Conservation (phyloP, 2,888 invertebrate genomes). For the Exephanes ischioxanthus region DNA sequence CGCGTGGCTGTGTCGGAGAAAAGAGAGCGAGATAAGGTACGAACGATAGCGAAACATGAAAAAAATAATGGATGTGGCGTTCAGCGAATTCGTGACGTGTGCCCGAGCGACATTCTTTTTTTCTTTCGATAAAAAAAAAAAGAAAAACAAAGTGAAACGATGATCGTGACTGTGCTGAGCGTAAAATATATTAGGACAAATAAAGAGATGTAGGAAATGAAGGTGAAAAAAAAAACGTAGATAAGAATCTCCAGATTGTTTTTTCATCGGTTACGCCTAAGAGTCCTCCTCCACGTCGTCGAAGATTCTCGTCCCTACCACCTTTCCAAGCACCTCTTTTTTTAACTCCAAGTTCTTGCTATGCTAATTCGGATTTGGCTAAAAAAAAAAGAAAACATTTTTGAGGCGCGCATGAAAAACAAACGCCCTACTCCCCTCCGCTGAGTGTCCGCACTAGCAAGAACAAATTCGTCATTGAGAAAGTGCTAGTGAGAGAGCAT, state of each 20-base stretch:
- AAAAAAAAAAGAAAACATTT: slow-evolving; percentile 16
- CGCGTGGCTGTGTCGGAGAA: slow-evolving; percentile 22
- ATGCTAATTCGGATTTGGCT: not conserved
- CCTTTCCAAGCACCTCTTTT: not conserved
- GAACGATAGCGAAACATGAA: slow-evolving; percentile 7
- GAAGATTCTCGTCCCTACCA: slow-evolving; percentile 17
- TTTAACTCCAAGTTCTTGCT: slow-evolving; percentile 1
- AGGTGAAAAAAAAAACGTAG: not conserved
- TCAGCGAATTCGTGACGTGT: slow-evolving; percentile 28
- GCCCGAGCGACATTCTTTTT: slow-evolving; percentile 6
- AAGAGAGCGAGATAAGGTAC: not conserved
- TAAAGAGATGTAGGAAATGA: not conserved
- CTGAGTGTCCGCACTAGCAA: slow-evolving; percentile 21
- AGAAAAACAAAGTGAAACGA: slow-evolving; percentile 5
- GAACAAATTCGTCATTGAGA: slow-evolving; percentile 16
- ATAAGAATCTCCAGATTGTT: not conserved
- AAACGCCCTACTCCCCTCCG: slow-evolving; percentile 35
- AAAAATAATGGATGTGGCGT: slow-evolving; percentile 21
- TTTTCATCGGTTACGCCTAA: not conserved
- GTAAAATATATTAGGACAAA: slow-evolving; percentile 28
- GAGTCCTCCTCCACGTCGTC: slow-evolving; percentile 27
- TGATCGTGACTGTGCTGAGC: slow-evolving; percentile 18
- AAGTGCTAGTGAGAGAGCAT: slow-evolving; percentile 24
- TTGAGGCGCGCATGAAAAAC: slow-evolving; percentile 4
- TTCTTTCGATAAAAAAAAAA: slow-evolving; percentile 3